Conservation (phyloP, 2,888 invertebrate genomes). For the Drosophila rellima region DNA sequence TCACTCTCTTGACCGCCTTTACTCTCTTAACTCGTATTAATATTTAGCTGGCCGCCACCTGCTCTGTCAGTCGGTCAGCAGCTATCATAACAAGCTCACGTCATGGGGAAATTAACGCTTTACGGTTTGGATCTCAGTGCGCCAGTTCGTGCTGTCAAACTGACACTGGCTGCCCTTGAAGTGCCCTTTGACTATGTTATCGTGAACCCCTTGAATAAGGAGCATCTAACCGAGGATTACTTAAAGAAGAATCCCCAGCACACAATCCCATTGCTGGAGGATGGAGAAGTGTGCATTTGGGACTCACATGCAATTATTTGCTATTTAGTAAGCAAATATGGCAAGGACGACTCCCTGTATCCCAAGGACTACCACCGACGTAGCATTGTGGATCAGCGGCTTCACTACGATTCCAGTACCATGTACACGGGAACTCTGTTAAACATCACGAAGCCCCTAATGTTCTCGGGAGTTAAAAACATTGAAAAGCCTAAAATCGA, state of each 20-base stretch:
- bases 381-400: constrained; percentile 67
- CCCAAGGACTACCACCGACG: too few species aligned
- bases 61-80: constrained; percentile 14
- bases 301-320: constrained; percentile 83
- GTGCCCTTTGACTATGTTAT: constrained; percentile 84
- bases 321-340: constrained; percentile 80
- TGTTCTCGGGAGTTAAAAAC: constrained; percentile 21
- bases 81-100: not conserved
- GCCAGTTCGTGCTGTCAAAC: constrained; percentile 88
- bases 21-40: too few species aligned
- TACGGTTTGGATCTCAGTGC: constrained; percentile 85
- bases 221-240: constrained; percentile 55
- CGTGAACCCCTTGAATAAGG: constrained; percentile 51
- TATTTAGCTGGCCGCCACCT: too few species aligned
- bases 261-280: constrained; percentile 80
- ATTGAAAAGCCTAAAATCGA: constrained; percentile 40
- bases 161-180: constrained; percentile 88
- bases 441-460: constrained; percentile 9
- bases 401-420: constrained; percentile 46
- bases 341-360: constrained; percentile 72
- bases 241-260: constrained; percentile 82
- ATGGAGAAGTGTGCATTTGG: constrained; percentile 70
- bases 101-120: constrained; percentile 63
- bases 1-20: not conserved
- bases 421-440: constrained; percentile 30